A percentile compares a stretch with the other conserved stretches of the same genome.
These are phyloP conservation scores for Glyphotaelius pellucidus DNA, from an alignment of 2,888 invertebrate species.

Conservation along the genomic window DNA sequence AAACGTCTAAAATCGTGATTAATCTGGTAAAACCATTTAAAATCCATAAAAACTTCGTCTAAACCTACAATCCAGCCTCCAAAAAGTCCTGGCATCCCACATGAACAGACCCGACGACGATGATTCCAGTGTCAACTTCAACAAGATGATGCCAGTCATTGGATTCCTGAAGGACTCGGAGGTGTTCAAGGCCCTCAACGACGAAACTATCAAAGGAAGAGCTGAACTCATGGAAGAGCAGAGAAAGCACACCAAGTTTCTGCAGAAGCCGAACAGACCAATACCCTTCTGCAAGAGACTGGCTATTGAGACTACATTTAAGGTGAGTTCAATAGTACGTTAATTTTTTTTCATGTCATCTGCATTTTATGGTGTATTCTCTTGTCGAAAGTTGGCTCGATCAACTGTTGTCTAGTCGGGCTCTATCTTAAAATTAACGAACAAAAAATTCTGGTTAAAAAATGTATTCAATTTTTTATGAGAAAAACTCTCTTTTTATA, in stretches of 20 bases:
- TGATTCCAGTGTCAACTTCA: slow-evolving; percentile 81
- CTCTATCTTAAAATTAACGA: too few species aligned
- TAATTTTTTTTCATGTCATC: too few species aligned
- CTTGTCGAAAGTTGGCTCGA: background rate
- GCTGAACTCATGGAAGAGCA: slow-evolving; percentile 77
- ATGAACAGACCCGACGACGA: slow-evolving; percentile 70
- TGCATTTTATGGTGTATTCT: background rate
- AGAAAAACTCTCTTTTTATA: too few species aligned
- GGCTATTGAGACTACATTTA: slow-evolving; percentile 24
- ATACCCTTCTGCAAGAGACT: slow-evolving; percentile 73
- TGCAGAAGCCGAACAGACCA: slow-evolving; percentile 85
- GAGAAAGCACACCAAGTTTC: slow-evolving; percentile 85
- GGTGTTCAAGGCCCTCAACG: slow-evolving; percentile 81
- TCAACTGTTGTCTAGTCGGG: too few species aligned
- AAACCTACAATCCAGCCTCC: slow-evolving; percentile 68
- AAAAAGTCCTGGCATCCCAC: slow-evolving; percentile 72
- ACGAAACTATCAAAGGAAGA: slow-evolving; percentile 75
- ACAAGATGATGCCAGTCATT: slow-evolving; percentile 81
- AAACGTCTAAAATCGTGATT: background rate
- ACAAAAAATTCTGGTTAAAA: too few species aligned
- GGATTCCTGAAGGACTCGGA: slow-evolving; percentile 82
- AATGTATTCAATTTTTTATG: too few species aligned
- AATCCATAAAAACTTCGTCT: background rate
- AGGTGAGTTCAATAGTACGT: slow-evolving; percentile 66
- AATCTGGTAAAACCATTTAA: too few species aligned